Conservation (phyloP, 64 coral and sea anemone genomes). For the Cladopsammia gracilis region DNA sequence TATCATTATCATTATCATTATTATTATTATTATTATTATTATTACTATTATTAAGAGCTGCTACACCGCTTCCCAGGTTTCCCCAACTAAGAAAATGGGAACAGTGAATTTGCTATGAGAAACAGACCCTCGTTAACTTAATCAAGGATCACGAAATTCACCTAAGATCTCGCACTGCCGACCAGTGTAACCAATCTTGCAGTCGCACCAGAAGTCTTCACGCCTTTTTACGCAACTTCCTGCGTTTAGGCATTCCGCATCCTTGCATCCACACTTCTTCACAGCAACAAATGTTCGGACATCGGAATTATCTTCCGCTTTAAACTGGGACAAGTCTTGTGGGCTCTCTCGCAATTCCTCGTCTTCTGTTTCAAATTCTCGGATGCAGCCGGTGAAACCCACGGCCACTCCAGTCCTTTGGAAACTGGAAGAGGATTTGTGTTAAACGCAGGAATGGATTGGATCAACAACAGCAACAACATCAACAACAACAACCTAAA, state of each 20-base stretch:
- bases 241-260: constrained; percentile 41
- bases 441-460: too few species aligned
- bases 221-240: constrained; percentile 44
- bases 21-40: too few species aligned
- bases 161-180: constrained; percentile 57
- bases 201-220: constrained; percentile 82
- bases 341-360: constrained; percentile 55
- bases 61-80: too few species aligned
- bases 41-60: too few species aligned
- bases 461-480: too few species aligned
- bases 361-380: constrained; percentile 57
- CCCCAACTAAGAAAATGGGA: too few species aligned
- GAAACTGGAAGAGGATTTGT: not conserved
- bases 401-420: constrained; percentile 30
- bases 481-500: too few species aligned
- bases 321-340: constrained; percentile 24
- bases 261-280: constrained; percentile 74
- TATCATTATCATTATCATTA: too few species aligned
- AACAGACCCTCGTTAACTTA: not conserved
- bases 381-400: constrained; percentile 73
- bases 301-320: not conserved
- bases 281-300: not conserved
- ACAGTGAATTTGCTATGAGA: not conserved
- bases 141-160: not conserved
- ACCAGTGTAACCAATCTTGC: constrained; percentile 77